A percentile compares a stretch with the other conserved stretches of the same genome.
Evolutionary conservation across 2,888 invertebrate genomes (phyloP).

Genomic region (Amitus sp.): DNA sequence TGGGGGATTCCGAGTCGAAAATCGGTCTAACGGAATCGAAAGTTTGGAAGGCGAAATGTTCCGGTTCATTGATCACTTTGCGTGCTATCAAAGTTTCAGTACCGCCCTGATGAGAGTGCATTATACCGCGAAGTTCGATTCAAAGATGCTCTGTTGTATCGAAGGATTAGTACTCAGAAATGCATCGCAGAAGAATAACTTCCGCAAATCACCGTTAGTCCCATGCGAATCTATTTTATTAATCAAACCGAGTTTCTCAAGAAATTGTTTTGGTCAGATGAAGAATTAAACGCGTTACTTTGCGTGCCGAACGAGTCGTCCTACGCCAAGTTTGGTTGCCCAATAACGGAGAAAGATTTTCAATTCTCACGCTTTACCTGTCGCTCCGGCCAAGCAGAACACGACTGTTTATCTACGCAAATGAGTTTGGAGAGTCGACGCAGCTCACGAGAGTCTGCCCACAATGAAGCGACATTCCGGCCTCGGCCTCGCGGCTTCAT

Average conservation of each 20-base stretch:
- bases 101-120: background rate
- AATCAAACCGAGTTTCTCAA: background rate
- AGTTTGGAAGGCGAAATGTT: background rate
- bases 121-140: background rate
- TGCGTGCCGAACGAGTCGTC: background rate
- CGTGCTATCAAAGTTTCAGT: background rate
- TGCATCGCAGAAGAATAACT: background rate
- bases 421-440: constrained; percentile 3
- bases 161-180: background rate
- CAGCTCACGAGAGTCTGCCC: background rate
- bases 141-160: background rate
- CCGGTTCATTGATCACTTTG: background rate
- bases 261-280: no score
- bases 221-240: background rate
- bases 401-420: constrained; percentile 12
- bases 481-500: background rate
- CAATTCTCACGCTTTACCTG: constrained; percentile 7
- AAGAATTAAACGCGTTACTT: background rate
- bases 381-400: constrained; percentile 1
- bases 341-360: constrained; percentile 5
- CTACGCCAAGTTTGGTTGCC: background rate
- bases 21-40: no score
- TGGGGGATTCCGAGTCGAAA: no score
- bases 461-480: constrained; percentile 1
- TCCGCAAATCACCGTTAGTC: background rate